Evolutionary conservation across 2,113 vertebrate species (phyloP).

Genomic region (Heterochromis multidens): DNA sequence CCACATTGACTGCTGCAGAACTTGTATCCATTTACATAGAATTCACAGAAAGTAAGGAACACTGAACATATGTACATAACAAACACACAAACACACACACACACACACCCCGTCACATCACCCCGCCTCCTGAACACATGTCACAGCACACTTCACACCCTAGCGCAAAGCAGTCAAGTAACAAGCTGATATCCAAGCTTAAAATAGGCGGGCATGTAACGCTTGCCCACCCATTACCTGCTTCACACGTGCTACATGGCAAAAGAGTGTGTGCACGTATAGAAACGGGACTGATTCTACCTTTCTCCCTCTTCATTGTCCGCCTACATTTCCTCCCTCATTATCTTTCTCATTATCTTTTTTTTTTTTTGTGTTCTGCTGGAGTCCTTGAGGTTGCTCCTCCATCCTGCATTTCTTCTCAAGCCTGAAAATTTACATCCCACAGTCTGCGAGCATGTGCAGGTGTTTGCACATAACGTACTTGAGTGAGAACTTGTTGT

Average conservation of each 20-base stretch:
- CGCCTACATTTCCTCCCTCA: conserved; percentile 1
- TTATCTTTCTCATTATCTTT: conserved; percentile 24
- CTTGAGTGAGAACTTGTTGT: neutral
- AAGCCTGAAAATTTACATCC: neutral
- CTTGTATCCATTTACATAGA: neutral
- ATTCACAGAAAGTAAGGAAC: neutral
- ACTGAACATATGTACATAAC: conserved; percentile 18
- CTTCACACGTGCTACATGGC: neutral
- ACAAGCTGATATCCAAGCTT: conserved; percentile 38
- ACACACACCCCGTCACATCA: conserved; percentile 22
- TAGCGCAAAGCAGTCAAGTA: conserved; percentile 26
- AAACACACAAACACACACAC: neutral
- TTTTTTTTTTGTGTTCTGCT: neutral
- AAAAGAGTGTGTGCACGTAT: neutral
- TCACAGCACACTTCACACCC: conserved; percentile 57
- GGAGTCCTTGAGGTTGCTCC: neutral
- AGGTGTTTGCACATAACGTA: neutral
- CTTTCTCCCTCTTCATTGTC: neutral
- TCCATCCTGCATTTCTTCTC: neutral
- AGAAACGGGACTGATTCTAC: conserved; percentile 5
- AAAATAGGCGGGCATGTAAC: conserved; percentile 46
- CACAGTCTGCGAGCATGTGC: neutral
- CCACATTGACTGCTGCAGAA: neutral
- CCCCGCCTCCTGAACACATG: conserved; percentile 55
- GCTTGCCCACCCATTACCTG: conserved; percentile 38